Evolutionary conservation across 2,888 invertebrate species (phyloP).

Genomic region (Latrodectus hesperus): DNA sequence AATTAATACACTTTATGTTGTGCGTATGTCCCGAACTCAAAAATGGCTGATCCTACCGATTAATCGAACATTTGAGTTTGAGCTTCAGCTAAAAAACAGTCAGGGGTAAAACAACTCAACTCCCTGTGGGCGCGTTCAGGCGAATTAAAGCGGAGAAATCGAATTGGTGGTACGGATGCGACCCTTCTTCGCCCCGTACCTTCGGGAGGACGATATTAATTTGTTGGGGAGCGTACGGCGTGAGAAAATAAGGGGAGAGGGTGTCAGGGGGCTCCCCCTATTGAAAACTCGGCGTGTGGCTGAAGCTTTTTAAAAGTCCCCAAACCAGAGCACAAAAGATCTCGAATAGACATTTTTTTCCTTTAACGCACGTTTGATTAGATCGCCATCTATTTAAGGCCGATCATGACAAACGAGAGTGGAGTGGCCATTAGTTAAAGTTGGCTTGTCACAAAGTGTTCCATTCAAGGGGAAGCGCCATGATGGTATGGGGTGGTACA

Average conservation of each 20-base stretch:
- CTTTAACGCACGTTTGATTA: constrained; percentile 47
- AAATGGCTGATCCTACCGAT: too few relatives aligned
- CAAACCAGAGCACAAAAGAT: constrained; percentile 45
- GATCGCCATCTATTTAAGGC: constrained; percentile 48
- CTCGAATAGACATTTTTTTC: constrained; percentile 42
- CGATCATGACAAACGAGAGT: constrained; percentile 59
- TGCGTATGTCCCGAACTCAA: too few relatives aligned
- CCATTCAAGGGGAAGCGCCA: constrained; percentile 12
- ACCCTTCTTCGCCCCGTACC: constrained; percentile 21
- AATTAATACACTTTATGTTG: too few relatives aligned
- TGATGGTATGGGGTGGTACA: not conserved
- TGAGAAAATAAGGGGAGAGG: constrained; percentile 31
- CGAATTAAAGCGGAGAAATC: constrained; percentile 66
- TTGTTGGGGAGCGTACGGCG: constrained; percentile 60
- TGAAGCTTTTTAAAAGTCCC: constrained; percentile 57
- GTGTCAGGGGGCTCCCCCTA: not conserved
- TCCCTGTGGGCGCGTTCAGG: constrained; percentile 57
- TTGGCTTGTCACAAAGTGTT: constrained; percentile 36
- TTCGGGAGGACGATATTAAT: constrained; percentile 58
- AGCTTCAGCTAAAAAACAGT: constrained; percentile 26
- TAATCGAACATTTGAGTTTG: too few relatives aligned
- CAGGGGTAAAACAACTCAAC: constrained; percentile 61
- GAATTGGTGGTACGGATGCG: constrained; percentile 44
- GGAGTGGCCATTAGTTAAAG: constrained; percentile 61
- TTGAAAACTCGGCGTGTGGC: constrained; percentile 53